phyloP scores from a whole-genome alignment of 2,113 vertebrate genomes.

The Sarotherodon lohbergeri region DNA sequence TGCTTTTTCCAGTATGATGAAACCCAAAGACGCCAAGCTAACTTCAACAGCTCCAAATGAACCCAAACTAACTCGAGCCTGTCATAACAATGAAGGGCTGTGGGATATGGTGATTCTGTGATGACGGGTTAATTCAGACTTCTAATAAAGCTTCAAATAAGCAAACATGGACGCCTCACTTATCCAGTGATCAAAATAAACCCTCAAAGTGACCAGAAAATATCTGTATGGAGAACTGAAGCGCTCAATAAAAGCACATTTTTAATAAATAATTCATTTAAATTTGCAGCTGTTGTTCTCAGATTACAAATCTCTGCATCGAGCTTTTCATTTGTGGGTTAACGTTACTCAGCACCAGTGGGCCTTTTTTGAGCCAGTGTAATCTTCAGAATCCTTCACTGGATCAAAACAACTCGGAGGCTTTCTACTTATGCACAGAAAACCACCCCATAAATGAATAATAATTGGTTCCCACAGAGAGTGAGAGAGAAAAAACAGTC shows the following conservation, averaged over 20 bases:
- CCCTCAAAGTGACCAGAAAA: background rate
- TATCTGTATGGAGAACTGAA: background rate
- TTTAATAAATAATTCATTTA: background rate
- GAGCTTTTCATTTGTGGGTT: background rate
- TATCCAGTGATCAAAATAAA: background rate
- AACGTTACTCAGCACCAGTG: background rate
- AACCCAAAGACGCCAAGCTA: background rate
- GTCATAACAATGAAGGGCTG: background rate
- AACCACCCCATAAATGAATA: background rate
- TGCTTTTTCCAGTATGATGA: background rate
- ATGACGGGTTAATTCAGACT: background rate
- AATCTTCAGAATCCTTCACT: background rate
- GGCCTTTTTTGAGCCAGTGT: background rate
- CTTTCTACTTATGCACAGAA: background rate
- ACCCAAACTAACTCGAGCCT: background rate
- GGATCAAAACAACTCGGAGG: background rate
- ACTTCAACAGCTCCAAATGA: background rate
- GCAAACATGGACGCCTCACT: background rate
- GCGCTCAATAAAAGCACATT: background rate
- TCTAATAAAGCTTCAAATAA: background rate
- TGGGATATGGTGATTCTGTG: background rate
- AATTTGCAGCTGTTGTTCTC: background rate
- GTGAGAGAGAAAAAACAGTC: background rate
- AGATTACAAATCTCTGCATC: background rate
- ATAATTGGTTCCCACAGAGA: background rate